A percentile compares a stretch with the other conserved stretches of the same genome.
phyloP scores from a whole-genome alignment of 2,113 vertebrate species.

The Montifringilla adamsi region DNA sequence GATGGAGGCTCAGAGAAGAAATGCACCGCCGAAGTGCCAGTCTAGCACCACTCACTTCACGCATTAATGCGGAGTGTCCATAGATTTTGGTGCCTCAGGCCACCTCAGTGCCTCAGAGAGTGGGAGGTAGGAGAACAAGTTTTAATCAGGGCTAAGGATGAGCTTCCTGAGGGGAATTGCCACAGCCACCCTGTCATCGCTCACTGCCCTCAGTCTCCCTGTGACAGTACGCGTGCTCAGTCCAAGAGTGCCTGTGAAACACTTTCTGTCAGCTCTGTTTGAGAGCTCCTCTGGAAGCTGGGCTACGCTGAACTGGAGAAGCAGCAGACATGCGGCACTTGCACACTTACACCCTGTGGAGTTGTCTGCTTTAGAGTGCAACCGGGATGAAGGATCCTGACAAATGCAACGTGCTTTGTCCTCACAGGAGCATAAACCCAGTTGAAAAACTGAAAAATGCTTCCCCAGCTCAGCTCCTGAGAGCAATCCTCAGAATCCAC shows the following conservation, averaged over 20 bases:
- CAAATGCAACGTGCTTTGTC: rapidly evolving
- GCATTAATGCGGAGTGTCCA: rapidly evolving
- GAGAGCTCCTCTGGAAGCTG: background rate
- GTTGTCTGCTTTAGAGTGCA: background rate
- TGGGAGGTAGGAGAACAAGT: background rate
- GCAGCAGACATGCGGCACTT: background rate
- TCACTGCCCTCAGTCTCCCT: background rate
- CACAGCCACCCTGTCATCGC: background rate
- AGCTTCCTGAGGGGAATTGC: background rate
- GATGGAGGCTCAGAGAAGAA: background rate
- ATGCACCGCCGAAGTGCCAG: rapidly evolving
- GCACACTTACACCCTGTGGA: background rate
- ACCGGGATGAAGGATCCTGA: rapidly evolving
- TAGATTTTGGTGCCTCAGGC: background rate
- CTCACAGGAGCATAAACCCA: rapidly evolving
- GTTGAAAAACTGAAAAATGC: background rate
- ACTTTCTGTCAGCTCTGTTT: background rate
- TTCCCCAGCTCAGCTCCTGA: background rate
- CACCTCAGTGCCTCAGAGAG: background rate
- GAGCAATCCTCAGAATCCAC: background rate
- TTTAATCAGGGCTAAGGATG: background rate
- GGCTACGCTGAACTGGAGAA: background rate
- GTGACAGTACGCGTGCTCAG: rapidly evolving
- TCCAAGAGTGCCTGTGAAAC: background rate
- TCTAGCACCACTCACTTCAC: rapidly evolving